A percentile compares a stretch with the other conserved stretches of the same genome.
Conservation (phyloP, 2,888 invertebrate genomes). For the Stramonita haemastoma region DNA sequence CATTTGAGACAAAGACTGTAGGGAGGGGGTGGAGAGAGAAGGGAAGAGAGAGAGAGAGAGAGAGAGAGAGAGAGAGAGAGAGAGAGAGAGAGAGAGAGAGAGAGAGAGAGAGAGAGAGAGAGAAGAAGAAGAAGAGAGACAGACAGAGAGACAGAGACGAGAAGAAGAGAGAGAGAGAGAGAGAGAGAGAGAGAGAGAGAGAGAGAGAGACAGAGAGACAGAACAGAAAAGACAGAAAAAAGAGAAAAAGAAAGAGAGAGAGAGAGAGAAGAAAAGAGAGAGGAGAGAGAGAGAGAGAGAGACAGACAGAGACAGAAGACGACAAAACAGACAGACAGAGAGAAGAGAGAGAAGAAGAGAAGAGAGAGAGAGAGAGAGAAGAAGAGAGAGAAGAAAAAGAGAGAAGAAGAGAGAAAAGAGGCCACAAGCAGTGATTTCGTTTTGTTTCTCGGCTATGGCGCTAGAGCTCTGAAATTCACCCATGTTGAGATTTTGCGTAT, state of each 20-base stretch:
- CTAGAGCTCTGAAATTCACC: too few species aligned
- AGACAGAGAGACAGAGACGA: background rate
- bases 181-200: background rate
- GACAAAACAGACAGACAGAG: too few species aligned
- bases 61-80: background rate
- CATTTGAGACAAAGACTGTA: background rate
- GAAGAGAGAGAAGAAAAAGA: background rate
- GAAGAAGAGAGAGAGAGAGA: background rate
- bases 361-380: too few species aligned
- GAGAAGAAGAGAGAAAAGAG: background rate
- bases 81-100: background rate
- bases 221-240: background rate
- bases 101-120: background rate
- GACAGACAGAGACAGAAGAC: background rate
- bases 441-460: too few species aligned
- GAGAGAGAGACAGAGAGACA: background rate
- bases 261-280: background rate
- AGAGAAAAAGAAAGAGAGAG: background rate
- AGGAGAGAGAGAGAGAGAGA: background rate
- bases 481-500: too few species aligned
- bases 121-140: background rate
- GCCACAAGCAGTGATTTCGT: too few species aligned
- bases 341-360: too few species aligned
- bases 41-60: background rate
- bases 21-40: background rate